These are phyloP conservation scores for Brachionus calyciflorus DNA, from an alignment of 1,140 invertebrate species.

Conservation along the genomic window DNA sequence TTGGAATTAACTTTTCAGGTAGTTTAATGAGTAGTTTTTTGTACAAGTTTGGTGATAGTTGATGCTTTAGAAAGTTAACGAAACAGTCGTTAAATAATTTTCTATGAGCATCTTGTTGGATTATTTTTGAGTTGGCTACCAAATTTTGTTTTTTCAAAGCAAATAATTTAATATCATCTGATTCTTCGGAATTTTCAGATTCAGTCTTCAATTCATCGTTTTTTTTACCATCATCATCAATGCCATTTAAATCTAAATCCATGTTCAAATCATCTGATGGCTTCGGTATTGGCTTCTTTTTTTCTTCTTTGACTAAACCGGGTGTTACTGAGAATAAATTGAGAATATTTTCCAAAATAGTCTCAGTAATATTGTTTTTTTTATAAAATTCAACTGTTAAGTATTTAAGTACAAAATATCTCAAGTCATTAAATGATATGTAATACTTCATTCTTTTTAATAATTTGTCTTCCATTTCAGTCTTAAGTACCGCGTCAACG, in stretches of 20 bases:
- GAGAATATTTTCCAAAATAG: constrained; percentile 11
- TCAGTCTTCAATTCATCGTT: too few relatives aligned
- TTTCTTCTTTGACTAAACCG: constrained; percentile 36
- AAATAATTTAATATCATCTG: background rate
- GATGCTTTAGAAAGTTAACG: constrained; percentile 37
- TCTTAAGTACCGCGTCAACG: background rate
- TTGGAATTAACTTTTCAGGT: constrained; percentile 75
- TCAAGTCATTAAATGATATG: background rate
- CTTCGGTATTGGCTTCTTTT: background rate
- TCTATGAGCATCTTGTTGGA: constrained; percentile 5
- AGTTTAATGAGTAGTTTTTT: constrained; percentile 75
- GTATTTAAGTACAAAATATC: constrained; percentile 17
- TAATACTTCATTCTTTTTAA: background rate
- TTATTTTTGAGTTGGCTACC: constrained; percentile 29
- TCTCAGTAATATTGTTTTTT: background rate
- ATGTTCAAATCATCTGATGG: background rate
- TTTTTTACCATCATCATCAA: background rate
- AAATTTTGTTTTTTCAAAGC: background rate
- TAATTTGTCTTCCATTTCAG: constrained; percentile 14
- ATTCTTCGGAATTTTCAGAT: background rate
- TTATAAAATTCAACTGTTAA: background rate
- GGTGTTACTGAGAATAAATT: background rate
- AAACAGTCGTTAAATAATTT: constrained; percentile 44
- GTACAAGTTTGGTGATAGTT: constrained; percentile 67
- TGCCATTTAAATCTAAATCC: background rate